These are phyloP conservation scores for Hetaerina americana DNA, from an alignment of 1,140 invertebrate genomes.

Conservation along the genomic window DNA sequence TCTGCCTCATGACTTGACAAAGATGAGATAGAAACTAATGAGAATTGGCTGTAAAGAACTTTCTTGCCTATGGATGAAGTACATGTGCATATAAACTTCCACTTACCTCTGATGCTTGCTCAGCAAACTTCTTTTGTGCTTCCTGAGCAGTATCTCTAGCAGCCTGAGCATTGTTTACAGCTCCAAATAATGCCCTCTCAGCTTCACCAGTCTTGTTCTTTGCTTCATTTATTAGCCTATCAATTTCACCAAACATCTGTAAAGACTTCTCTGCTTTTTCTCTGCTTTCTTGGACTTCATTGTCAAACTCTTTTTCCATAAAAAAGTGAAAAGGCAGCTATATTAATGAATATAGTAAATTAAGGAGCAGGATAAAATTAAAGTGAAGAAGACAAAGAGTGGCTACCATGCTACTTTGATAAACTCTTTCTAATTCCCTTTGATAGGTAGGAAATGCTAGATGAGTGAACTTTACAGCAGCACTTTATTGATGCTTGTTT, in stretches of 20 bases:
- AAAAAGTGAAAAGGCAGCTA: conserved; percentile 10
- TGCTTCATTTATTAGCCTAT: conserved; percentile 46
- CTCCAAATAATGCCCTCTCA: conserved; percentile 44
- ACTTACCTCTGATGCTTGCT: conserved; percentile 56
- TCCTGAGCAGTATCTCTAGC: conserved; percentile 61
- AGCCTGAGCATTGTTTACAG: conserved; percentile 60
- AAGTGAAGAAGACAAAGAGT: too few species aligned
- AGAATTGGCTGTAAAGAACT: too few species aligned
- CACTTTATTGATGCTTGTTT: too few species aligned
- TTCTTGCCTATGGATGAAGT: too few species aligned
- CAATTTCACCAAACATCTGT: conserved; percentile 41
- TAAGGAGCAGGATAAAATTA: neutral
- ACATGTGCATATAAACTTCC: too few species aligned
- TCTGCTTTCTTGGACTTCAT: conserved; percentile 69
- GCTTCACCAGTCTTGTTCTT: conserved; percentile 41
- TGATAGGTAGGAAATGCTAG: too few species aligned
- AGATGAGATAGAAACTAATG: too few species aligned
- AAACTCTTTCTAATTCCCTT: too few species aligned
- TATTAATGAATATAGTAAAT: neutral
- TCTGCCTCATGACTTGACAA: too few species aligned
- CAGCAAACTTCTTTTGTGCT: conserved; percentile 56
- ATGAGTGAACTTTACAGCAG: too few species aligned
- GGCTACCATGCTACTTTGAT: too few species aligned
- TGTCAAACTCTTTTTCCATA: conserved; percentile 63
- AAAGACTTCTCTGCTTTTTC: conserved; percentile 55